Base-by-base conservation (phyloP, 2,113 vertebrate genomes). In the Paramisgurnus dabryanus region DNA sequence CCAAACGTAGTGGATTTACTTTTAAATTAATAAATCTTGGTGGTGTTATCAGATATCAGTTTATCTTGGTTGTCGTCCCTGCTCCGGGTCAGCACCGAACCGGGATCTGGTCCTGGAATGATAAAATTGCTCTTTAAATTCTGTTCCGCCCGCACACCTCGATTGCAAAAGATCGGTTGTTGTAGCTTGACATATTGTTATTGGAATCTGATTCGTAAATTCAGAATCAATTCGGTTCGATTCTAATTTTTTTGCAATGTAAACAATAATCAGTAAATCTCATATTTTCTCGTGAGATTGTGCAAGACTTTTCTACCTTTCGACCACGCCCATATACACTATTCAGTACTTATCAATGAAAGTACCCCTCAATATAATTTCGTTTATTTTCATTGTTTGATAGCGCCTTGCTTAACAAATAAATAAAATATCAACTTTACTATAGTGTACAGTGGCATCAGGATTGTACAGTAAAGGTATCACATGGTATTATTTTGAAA, bases 201-300 rank as follows among this genome's bases (percentile, higher is more conserved):
- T 69, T 81, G 65, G 53, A 43, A 70, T 85, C 67, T 78, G 84
- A 85, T 92, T 87, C 87, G 79, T 18, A 80, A 80, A 90, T 92
- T 92, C 92, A 88, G 88, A 89, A 91, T 93, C 91, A 89, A 91
- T 93, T 92, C 88, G 91, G 90, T 92, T 93, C 90, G 87, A 87
- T 90, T 93, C 88, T 89, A 84, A 87, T 89, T 68, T 84, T 91
- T 89, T 87, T 86, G 43, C 87, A 92, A 93, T 93, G 93, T 94
- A 94, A 94, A 94, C 93, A 93, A 91, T 92, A 92, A 93, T 93
- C 89, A 81, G 86, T 85, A 90, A 93, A 93, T 92, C 92, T 92
- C 92, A 92, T 81, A 86, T 90, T 91, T 88, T 94, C 93, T 93
- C 92, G 93, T 93, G 93, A 93, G 93, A 93, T 88, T 89, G 83